phyloP scores from a whole-genome alignment of 2,113 vertebrate species.

The Pygoscelis adeliae region DNA sequence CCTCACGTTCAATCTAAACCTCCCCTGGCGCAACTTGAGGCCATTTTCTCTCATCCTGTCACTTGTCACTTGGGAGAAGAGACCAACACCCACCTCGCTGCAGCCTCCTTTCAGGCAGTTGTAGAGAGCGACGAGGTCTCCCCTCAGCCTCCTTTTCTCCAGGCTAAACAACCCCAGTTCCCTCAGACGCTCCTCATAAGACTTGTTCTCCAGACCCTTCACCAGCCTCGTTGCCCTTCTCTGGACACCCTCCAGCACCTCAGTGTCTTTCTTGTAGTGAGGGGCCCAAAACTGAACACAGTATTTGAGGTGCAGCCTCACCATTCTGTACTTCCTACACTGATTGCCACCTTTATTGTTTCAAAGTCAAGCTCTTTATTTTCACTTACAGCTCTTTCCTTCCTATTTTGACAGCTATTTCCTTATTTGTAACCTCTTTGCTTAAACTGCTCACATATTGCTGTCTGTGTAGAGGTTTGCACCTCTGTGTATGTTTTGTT shows the following conservation, averaged over 20 bases:
- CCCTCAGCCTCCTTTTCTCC: not conserved
- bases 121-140: not conserved
- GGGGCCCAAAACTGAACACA: not conserved
- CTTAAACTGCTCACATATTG: not conserved
- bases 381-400: not conserved
- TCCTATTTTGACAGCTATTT: not conserved
- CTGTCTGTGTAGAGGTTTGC: not conserved
- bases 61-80: not conserved
- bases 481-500: not conserved
- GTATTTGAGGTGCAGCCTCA: not conserved
- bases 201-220: not conserved
- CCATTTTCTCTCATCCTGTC: rapidly evolving
- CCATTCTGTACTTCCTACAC: not conserved
- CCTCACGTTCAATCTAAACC: not conserved
- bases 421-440: not conserved
- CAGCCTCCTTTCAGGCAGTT: not conserved
- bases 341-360: not conserved
- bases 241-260: not conserved
- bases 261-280: not conserved
- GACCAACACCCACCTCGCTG: rapidly evolving
- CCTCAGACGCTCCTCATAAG: rapidly evolving
- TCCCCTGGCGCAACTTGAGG: not conserved
- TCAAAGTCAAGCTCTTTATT: not conserved
- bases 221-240: rapidly evolving
- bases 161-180: not conserved